Conservation (phyloP, 2,888 invertebrate genomes). For the Agrilus cyanescens region DNA sequence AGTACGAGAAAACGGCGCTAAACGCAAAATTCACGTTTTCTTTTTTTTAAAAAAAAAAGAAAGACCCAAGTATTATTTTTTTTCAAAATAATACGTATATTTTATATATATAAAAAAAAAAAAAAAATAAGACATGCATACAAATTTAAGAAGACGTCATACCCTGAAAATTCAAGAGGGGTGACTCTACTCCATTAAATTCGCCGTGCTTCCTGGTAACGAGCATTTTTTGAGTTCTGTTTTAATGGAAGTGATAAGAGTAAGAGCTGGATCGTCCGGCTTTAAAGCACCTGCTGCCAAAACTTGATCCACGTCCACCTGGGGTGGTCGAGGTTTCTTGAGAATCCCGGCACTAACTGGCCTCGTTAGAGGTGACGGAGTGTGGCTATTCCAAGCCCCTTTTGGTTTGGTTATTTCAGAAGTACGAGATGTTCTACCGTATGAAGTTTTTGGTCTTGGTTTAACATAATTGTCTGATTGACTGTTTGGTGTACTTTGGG, state of each 20-base stretch:
- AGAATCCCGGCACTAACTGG: slow-evolving; percentile 56
- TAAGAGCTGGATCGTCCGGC: slow-evolving; percentile 62
- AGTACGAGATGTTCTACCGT: slow-evolving; percentile 22
- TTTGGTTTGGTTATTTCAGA: slow-evolving; percentile 29
- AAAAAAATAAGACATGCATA: no score
- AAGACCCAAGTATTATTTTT: no score
- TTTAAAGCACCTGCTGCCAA: slow-evolving; percentile 45
- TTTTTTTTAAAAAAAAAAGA: no score
- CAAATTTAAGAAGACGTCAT: neutral
- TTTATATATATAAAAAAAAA: no score
- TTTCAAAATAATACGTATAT: no score
- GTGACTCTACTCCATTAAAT: slow-evolving; percentile 19
- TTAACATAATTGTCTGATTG: slow-evolving; percentile 16
- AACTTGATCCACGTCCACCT: slow-evolving; percentile 41
- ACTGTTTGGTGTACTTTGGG: slow-evolving; percentile 17
- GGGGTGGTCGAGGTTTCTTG: slow-evolving; percentile 40
- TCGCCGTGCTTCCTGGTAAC: slow-evolving; percentile 32
- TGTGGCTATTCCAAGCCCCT: slow-evolving; percentile 41
- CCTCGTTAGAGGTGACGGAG: slow-evolving; percentile 40
- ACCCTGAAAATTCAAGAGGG: neutral
- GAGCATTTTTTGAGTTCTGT: slow-evolving; percentile 45
- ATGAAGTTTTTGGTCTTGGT: slow-evolving; percentile 32
- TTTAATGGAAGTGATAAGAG: slow-evolving; percentile 75
- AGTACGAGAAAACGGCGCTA: no score
- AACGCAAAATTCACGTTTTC: no score